Conservation (phyloP, 2,113 vertebrate species). For the Bufo bufo region DNA sequence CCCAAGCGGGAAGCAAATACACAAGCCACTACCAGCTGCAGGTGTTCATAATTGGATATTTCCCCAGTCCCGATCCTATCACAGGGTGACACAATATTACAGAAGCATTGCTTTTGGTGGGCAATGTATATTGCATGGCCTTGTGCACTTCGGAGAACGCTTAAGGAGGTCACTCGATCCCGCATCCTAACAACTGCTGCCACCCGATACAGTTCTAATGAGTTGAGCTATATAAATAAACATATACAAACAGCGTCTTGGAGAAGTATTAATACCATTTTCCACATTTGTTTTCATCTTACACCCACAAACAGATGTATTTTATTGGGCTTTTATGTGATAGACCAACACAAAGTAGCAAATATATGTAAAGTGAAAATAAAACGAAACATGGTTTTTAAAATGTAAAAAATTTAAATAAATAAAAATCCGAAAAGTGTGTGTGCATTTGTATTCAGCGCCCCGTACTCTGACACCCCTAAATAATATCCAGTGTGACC, state of each 20-base stretch:
- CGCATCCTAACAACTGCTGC: slow-evolving; percentile 38
- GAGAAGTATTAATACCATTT: neutral
- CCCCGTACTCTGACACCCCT: too few relatives aligned
- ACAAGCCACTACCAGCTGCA: neutral
- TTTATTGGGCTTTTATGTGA: too few relatives aligned
- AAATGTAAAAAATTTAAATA: too few relatives aligned
- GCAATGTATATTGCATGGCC: slow-evolving; percentile 52
- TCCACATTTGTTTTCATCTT: too few relatives aligned
- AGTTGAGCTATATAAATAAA: slow-evolving; percentile 48
- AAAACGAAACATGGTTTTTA: too few relatives aligned
- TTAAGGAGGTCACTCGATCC: slow-evolving; percentile 44
- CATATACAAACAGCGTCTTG: neutral
- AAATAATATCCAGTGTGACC: too few relatives aligned
- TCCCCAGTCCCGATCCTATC: slow-evolving; percentile 5
- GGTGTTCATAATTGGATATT: slow-evolving; percentile 46
- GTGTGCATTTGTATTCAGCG: too few relatives aligned
- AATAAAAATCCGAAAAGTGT: too few relatives aligned
- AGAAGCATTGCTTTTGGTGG: slow-evolving; percentile 44
- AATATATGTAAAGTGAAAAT: too few relatives aligned
- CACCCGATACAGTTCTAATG: slow-evolving; percentile 37
- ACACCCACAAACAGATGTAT: too few relatives aligned
- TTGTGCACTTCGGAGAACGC: slow-evolving; percentile 45
- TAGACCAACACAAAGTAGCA: too few relatives aligned
- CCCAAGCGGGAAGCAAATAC: neutral
- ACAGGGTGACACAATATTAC: slow-evolving; percentile 25